Evolutionary conservation across 1,140 invertebrate genomes (phyloP).

Genomic region (Leucophenga varia): DNA sequence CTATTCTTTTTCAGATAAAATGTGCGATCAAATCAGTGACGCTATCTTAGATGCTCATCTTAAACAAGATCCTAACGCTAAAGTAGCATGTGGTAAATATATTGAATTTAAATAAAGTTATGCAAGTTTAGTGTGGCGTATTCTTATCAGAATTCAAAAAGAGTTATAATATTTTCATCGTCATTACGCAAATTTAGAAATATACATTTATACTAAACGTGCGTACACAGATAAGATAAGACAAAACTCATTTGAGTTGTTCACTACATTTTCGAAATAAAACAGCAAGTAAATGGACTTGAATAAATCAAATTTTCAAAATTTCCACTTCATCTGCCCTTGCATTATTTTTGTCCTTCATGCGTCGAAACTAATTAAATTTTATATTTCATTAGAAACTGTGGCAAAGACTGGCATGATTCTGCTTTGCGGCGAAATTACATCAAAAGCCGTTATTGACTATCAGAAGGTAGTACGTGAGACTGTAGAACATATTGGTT

Average conservation of each 20-base stretch:
- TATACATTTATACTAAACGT: no score
- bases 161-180: no score
- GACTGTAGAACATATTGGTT: conserved; percentile 95
- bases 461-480: conserved; percentile 93
- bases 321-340: conserved; percentile 31
- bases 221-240: no score
- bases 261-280: no score
- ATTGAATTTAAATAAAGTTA: no score
- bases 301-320: no score
- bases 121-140: no score
- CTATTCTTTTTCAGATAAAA: conserved; percentile 81
- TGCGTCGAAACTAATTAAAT: no score
- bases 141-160: no score
- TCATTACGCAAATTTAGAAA: no score
- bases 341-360: conserved; percentile 22
- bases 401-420: conserved; percentile 82
- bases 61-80: conserved; percentile 89
- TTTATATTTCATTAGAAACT: no score
- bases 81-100: conserved; percentile 97
- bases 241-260: neutral
- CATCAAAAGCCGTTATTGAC: conserved; percentile 86
- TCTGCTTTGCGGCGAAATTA: conserved; percentile 78
- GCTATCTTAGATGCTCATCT: conserved; percentile 95
- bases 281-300: no score
- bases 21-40: conserved; percentile 98